A percentile compares a stretch with the other conserved stretches of the same genome.
phyloP scores from a whole-genome alignment of 2,113 vertebrate species.

The Entomyzon cyanotis region DNA sequence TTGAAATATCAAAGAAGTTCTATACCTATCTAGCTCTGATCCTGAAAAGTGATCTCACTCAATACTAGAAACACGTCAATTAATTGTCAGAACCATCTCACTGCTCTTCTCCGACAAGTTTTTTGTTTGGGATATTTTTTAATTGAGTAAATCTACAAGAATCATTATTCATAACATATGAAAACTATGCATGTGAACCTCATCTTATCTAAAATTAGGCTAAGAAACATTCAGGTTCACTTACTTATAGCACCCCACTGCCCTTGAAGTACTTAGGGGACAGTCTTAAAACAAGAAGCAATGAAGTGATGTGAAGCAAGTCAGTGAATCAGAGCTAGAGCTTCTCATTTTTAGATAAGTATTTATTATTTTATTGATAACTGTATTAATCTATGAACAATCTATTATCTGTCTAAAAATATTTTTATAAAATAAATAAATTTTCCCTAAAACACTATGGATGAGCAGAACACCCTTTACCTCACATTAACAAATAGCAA shows the following conservation, averaged over 20 bases:
- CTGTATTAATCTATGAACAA: neutral
- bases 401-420: neutral
- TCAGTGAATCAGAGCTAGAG: neutral
- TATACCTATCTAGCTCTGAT: neutral
- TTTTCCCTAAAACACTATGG: neutral
- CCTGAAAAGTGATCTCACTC: neutral
- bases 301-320: neutral
- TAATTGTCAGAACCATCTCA: neutral
- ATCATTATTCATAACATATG: neutral
- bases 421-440: neutral
- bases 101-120: neutral
- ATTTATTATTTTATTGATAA: neutral
- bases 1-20: neutral
- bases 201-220: neutral
- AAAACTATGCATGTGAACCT: neutral
- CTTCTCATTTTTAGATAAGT: neutral
- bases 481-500: neutral
- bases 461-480: neutral
- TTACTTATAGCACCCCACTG: neutral
- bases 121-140: neutral
- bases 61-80: accelerated
- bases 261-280: neutral
- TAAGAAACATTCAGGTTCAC: neutral
- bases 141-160: neutral
- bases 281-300: neutral